These are phyloP conservation scores for Mustela lutreola DNA, from an alignment of 2,113 vertebrate genomes.

Conservation along the genomic window DNA sequence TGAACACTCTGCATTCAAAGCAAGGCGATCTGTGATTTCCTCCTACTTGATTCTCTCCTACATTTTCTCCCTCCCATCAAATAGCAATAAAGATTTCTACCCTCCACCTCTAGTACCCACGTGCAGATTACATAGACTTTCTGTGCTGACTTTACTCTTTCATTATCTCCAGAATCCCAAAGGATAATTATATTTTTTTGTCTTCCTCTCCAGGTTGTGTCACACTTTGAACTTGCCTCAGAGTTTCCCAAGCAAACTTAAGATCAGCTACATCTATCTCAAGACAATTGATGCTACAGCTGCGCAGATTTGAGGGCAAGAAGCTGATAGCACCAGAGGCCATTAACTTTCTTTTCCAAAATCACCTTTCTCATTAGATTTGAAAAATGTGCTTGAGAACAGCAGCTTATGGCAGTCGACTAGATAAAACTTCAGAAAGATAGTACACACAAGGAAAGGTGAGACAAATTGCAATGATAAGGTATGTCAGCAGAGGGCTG, in stretches of 20 bases:
- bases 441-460: slow-evolving; percentile 73
- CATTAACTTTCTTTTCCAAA: slow-evolving; percentile 80
- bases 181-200: background rate
- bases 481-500: slow-evolving; percentile 77
- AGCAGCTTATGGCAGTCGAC: slow-evolving; percentile 76
- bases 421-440: slow-evolving; percentile 81
- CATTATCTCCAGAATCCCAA: background rate
- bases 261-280: background rate
- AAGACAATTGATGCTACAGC: background rate
- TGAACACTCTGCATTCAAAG: too few species aligned
- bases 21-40: background rate
- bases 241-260: background rate
- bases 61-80: background rate
- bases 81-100: background rate
- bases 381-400: slow-evolving; percentile 83
- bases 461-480: slow-evolving; percentile 81
- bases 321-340: slow-evolving; percentile 45
- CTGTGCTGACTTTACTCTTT: background rate
- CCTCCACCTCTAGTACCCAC: background rate
- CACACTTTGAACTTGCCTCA: background rate
- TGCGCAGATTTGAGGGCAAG: background rate
- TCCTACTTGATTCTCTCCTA: rapidly evolving
- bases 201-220: background rate
- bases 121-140: rapidly evolving
- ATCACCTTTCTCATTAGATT: slow-evolving; percentile 83